Conservation (phyloP, 2,113 vertebrate genomes). For the Greenwoodochromis staneri region DNA sequence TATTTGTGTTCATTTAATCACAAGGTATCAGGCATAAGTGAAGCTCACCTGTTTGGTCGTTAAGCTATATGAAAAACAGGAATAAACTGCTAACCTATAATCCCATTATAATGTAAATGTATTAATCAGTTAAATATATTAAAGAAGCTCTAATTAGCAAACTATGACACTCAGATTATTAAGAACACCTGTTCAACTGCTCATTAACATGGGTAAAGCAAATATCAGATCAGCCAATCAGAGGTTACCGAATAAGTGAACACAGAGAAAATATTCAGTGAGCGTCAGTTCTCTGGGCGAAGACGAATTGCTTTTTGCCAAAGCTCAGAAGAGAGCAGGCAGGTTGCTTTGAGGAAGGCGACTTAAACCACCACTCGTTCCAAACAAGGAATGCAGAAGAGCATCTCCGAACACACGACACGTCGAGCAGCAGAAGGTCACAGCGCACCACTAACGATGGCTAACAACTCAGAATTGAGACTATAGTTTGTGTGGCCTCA, state of each 20-base stretch:
- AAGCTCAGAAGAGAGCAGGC: not conserved
- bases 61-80: not conserved
- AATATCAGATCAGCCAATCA: not conserved
- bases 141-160: not conserved
- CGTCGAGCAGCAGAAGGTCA: not conserved
- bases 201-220: not conserved
- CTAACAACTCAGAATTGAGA: not conserved
- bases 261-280: not conserved
- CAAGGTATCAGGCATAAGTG: rapidly evolving
- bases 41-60: not conserved
- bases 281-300: not conserved
- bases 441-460: too few species aligned
- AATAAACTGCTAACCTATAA: not conserved
- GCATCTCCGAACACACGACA: not conserved
- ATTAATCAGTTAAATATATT: not conserved
- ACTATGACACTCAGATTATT: not conserved
- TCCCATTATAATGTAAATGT: not conserved
- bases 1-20: not conserved
- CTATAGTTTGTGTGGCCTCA: rapidly evolving
- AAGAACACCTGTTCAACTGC: not conserved
- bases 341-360: rapidly evolving
- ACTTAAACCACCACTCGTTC: not conserved
- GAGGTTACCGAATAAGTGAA: not conserved
- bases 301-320: not conserved
- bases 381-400: not conserved